These are phyloP conservation scores for Uloborus plumipes DNA, from an alignment of 2,888 invertebrate species.

Conservation along the genomic window DNA sequence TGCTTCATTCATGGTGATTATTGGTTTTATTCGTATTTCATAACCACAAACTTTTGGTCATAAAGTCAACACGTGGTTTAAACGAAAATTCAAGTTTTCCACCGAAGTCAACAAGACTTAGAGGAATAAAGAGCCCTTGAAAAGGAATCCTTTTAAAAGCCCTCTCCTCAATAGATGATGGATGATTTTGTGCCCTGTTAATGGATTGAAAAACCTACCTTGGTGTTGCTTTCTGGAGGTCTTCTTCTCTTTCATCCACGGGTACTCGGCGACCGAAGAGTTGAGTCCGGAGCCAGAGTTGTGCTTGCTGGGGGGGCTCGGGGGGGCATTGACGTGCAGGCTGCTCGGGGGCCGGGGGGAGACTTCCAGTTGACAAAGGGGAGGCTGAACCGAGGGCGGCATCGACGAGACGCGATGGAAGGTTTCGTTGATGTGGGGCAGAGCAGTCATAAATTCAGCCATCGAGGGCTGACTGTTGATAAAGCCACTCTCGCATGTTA, in stretches of 20 bases:
- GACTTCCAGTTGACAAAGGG: conserved; percentile 59
- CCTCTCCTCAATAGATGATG: conserved; percentile 8
- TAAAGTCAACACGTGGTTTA: too few species aligned
- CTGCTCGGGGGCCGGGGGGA: conserved; percentile 33
- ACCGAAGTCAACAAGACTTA: background rate
- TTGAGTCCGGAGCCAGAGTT: conserved; percentile 31
- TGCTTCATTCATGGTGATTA: too few species aligned
- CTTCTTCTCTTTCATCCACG: conserved; percentile 99
- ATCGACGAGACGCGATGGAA: conserved; percentile 68
- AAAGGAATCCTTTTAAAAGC: background rate
- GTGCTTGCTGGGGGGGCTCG: conserved; percentile 55
- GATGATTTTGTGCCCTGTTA: too few species aligned
- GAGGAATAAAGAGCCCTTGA: background rate
- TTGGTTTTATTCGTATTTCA: too few species aligned
- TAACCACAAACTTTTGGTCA: too few species aligned
- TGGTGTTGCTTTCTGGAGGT: conserved; percentile 92
- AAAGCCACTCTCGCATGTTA: conserved; percentile 83
- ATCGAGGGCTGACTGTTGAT: conserved; percentile 95
- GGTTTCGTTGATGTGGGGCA: conserved; percentile 70
- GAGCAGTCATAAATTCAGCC: conserved; percentile 87
- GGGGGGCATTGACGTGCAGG: conserved; percentile 38
- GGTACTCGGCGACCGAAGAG: conserved; percentile 79
- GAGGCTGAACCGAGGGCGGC: conserved; percentile 54
- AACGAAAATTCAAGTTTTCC: background rate
- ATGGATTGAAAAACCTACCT: conserved; percentile 74